These are phyloP conservation scores for Rhizomys pruinosus DNA, from an alignment of 2,113 vertebrate genomes.

Conservation along the genomic window DNA sequence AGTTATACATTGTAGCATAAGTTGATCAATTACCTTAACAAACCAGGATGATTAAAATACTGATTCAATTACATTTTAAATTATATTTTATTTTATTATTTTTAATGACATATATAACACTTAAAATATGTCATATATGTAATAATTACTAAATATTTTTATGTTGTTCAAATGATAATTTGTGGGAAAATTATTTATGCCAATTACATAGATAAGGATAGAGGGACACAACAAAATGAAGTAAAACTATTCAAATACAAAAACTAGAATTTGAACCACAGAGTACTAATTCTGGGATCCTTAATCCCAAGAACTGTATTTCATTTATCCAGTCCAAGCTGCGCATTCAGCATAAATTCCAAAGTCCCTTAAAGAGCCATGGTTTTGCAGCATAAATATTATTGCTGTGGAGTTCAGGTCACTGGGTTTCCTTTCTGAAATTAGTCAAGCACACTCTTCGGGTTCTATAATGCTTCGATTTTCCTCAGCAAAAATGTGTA, in stretches of 20 bases:
- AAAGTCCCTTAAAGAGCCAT: neutral
- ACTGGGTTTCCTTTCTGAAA: neutral
- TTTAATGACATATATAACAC: neutral
- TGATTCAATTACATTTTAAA: slow-evolving; percentile 14
- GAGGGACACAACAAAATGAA: neutral
- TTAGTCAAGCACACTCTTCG: neutral
- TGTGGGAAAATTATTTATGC: neutral
- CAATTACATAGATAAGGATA: neutral
- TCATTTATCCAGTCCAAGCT: neutral
- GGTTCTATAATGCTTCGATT: neutral
- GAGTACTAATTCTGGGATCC: neutral
- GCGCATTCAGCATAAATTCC: neutral
- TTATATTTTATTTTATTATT: neutral
- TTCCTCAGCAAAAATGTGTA: neutral
- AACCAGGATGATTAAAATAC: neutral
- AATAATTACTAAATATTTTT: too few species aligned
- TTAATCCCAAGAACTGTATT: neutral
- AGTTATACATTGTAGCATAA: neutral
- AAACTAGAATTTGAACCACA: neutral
- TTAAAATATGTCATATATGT: neutral
- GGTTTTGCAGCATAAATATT: neutral
- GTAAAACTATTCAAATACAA: neutral
- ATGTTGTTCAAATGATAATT: neutral
- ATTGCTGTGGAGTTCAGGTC: neutral
- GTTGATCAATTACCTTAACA: slow-evolving; percentile 48